These are phyloP conservation scores for Enteromius argenteus DNA, from an alignment of 2,797 vertebrate genomes.

Conservation along the genomic window DNA sequence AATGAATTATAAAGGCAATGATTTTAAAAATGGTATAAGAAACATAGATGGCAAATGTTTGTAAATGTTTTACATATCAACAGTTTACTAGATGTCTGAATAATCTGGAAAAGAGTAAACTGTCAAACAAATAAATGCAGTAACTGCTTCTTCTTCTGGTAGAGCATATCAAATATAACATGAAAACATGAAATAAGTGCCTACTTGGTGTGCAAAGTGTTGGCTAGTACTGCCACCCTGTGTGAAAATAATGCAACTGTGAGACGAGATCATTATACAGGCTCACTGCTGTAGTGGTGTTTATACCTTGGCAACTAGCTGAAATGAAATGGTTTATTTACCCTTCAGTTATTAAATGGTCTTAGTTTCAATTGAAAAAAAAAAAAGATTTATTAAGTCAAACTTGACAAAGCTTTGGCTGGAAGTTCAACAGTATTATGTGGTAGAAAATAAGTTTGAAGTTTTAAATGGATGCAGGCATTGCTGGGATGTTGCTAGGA, in stretches of 20 bases:
- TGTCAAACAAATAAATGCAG: background rate
- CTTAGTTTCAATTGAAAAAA: background rate
- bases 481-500: background rate
- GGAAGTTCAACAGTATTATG: background rate
- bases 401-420: background rate
- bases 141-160: background rate
- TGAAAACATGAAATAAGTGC: background rate
- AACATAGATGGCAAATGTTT: background rate
- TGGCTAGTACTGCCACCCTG: constrained; percentile 34
- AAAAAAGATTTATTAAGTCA: background rate
- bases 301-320: background rate
- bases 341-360: background rate
- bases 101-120: background rate
- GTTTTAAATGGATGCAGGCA: background rate
- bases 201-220: background rate
- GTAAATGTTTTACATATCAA: background rate
- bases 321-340: background rate
- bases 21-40: background rate
- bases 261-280: background rate
- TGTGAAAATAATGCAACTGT: constrained; percentile 7
- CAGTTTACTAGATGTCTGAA: background rate
- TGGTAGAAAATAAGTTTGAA: background rate
- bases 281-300: background rate
- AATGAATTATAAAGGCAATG: background rate
- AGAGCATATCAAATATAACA: constrained; percentile 3